These are phyloP conservation scores for Crocuta crocuta DNA, from an alignment of 2,113 vertebrate genomes.

Conservation along the genomic window DNA sequence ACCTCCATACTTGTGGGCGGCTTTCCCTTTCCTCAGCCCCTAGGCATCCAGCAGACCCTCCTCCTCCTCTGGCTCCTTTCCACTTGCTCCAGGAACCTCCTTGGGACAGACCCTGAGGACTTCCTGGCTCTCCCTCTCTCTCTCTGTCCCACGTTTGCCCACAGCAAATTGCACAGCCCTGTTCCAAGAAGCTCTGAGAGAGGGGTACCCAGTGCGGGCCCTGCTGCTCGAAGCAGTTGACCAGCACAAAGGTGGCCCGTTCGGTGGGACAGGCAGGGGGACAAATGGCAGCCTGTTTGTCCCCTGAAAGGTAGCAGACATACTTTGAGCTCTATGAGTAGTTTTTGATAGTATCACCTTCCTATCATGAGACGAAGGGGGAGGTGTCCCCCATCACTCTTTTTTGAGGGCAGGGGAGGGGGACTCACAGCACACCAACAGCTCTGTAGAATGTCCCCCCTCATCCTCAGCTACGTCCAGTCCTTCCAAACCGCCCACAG, in stretches of 20 bases:
- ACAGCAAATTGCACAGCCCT: background rate
- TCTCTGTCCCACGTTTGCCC: background rate
- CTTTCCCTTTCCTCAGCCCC: background rate
- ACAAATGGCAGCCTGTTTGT: background rate
- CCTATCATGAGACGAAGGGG: background rate
- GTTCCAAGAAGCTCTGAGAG: background rate
- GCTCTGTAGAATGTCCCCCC: background rate
- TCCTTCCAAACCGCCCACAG: background rate
- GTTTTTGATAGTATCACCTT: background rate
- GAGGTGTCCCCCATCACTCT: background rate
- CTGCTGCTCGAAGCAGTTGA: accelerated
- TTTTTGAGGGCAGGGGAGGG: background rate
- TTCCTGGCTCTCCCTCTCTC: background rate
- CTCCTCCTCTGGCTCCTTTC: background rate
- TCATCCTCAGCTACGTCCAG: background rate
- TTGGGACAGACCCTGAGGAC: background rate
- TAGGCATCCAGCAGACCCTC: too few species aligned
- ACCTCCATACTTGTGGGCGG: background rate
- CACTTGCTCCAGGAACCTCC: background rate
- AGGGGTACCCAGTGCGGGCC: background rate
- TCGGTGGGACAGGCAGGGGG: too few species aligned
- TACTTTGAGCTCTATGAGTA: background rate
- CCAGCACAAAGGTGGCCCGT: background rate
- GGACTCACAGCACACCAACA: background rate
- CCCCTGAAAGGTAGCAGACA: background rate